A percentile compares a stretch with the other conserved stretches of the same genome.
Evolutionary conservation across 2,113 vertebrate species (phyloP).

Genomic region (Oreotrochilus melanogaster): DNA sequence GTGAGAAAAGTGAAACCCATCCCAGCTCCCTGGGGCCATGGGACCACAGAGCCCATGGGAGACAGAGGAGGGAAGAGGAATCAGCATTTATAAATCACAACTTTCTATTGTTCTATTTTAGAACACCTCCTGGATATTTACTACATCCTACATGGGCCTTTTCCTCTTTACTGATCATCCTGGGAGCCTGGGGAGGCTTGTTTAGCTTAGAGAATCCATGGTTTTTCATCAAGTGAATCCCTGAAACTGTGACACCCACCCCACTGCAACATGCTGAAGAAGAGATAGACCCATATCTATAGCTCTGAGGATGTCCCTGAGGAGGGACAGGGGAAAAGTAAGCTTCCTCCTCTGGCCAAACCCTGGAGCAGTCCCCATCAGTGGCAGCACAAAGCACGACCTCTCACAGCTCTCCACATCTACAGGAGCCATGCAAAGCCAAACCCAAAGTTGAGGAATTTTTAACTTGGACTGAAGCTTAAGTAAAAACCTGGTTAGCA

Average conservation of each 20-base stretch:
- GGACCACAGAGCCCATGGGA: not conserved
- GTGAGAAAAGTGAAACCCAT: not conserved
- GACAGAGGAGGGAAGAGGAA: not conserved
- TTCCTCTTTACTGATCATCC: not conserved
- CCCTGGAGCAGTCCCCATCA: not conserved
- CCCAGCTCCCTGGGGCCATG: not conserved
- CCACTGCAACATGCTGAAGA: not conserved
- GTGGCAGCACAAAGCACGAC: rapidly evolving
- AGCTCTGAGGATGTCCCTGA: not conserved
- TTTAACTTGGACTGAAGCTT: not conserved
- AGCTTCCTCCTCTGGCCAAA: not conserved
- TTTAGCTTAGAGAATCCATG: not conserved
- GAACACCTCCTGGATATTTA: rapidly evolving
- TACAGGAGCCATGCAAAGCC: rapidly evolving
- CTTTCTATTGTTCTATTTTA: not conserved
- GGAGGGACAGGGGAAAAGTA: not conserved
- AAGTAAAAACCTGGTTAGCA: not conserved
- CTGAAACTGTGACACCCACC: not conserved
- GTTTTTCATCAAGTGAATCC: not conserved
- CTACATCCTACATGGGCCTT: not conserved
- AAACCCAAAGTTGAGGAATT: not conserved
- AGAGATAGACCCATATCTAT: not conserved
- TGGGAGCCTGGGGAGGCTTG: not conserved
- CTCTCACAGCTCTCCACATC: not conserved
- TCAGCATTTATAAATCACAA: not conserved